Evolutionary conservation across 2,888 invertebrate genomes (phyloP).

Genomic region (Xestoiulus laeticollis): DNA sequence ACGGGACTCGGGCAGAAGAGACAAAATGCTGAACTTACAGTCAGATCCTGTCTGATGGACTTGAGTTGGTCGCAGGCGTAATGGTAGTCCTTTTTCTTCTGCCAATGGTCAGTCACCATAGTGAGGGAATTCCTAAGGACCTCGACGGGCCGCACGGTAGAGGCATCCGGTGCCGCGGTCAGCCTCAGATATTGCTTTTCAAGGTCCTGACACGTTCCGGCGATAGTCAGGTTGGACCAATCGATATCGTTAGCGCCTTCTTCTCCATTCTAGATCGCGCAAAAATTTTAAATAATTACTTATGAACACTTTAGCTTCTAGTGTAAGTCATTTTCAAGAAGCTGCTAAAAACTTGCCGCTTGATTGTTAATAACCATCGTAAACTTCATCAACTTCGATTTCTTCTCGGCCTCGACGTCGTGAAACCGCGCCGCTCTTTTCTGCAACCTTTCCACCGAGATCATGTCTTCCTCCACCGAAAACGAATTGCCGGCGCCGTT

Average conservation of each 20-base stretch:
- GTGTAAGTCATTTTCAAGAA: too few species aligned
- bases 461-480: conserved; percentile 57
- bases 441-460: conserved; percentile 76
- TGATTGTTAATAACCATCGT: conserved; percentile 61
- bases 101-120: conserved; percentile 92
- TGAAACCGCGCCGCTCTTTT: conserved; percentile 89
- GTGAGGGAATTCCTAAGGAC: conserved; percentile 85
- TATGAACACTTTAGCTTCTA: too few species aligned
- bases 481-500: background rate
- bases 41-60: conserved; percentile 98
- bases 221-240: conserved; percentile 86
- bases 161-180: conserved; percentile 90
- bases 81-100: conserved; percentile 88
- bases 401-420: conserved; percentile 59
- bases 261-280: background rate
- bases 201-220: conserved; percentile 92
- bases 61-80: conserved; percentile 99
- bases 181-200: conserved; percentile 96
- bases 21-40: conserved; percentile 63
- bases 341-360: conserved; percentile 57
- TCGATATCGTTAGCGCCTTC: conserved; percentile 76
- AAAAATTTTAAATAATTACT: background rate
- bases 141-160: conserved; percentile 88
- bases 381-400: background rate
- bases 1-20: background rate